Evolutionary conservation across 53 echinoderm and acorn worm genomes (phyloP).

Genomic region (Glandiceps talaboti): DNA sequence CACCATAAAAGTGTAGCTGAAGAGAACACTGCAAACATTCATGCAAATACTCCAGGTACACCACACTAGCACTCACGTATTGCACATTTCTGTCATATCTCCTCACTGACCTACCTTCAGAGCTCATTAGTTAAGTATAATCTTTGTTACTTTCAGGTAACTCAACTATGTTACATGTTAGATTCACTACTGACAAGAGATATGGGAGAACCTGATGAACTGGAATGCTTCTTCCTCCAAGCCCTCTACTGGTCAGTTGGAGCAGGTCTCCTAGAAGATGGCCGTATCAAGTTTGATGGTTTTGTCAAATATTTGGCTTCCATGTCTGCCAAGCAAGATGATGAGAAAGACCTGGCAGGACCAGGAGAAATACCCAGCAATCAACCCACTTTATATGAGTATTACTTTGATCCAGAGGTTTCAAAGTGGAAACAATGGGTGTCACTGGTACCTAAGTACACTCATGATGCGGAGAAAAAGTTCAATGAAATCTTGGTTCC

Average conservation of each 20-base stretch:
- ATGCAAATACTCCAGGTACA: too few relatives aligned
- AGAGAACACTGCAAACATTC: not conserved
- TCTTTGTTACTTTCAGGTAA: constrained; percentile 50
- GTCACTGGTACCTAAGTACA: constrained; percentile 73
- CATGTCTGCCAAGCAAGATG: constrained; percentile 41
- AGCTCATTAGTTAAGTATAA: too few relatives aligned
- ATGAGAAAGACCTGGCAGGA: constrained; percentile 56
- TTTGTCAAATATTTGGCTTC: constrained; percentile 65
- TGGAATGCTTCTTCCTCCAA: constrained; percentile 83
- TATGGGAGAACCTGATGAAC: constrained; percentile 36
- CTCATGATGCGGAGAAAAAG: constrained; percentile 84
- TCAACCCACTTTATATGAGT: constrained; percentile 71
- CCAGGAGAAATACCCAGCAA: constrained; percentile 84
- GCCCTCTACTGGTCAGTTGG: constrained; percentile 93
- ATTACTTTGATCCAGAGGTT: constrained; percentile 74
- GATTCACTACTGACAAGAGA: constrained; percentile 80
- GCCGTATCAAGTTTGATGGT: constrained; percentile 75
- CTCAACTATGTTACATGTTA: constrained; percentile 74
- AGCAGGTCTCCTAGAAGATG: constrained; percentile 77
- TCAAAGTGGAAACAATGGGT: constrained; percentile 93
- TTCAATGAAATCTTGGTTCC: constrained; percentile 98
- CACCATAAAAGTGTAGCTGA: not conserved
- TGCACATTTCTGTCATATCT: too few relatives aligned
- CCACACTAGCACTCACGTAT: not conserved
- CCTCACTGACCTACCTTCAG: too few relatives aligned